A percentile compares a stretch with the other conserved stretches of the same genome.
These are phyloP conservation scores for Sandelia bainsii DNA, from an alignment of 2,797 vertebrate species.

Conservation along the genomic window DNA sequence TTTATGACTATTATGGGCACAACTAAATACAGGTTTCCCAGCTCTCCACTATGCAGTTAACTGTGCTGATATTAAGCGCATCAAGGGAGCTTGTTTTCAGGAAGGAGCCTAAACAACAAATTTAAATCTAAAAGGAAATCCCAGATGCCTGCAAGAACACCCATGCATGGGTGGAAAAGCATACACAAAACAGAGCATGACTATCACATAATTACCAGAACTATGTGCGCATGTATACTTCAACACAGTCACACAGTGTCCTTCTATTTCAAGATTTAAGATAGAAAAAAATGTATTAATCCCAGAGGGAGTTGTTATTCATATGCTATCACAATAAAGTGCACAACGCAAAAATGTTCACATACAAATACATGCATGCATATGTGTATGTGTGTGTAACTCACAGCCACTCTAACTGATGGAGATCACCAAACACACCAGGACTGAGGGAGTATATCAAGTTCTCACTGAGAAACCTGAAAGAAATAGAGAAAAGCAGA, in stretches of 20 bases:
- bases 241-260: neutral
- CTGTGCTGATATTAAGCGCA: slow-evolving; percentile 1
- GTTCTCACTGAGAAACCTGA: slow-evolving; percentile 88
- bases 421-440: slow-evolving; percentile 85
- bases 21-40: neutral
- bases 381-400: slow-evolving; percentile 60
- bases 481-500: slow-evolving; percentile 12
- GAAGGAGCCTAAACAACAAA: neutral
- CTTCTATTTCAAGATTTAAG: neutral
- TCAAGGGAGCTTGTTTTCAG: slow-evolving; percentile 15
- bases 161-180: neutral
- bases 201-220: neutral
- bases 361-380: slow-evolving; percentile 3
- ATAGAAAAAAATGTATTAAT: no score
- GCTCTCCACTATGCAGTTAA: neutral
- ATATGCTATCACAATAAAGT: neutral
- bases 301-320: neutral
- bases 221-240: neutral
- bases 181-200: neutral
- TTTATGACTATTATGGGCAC: neutral
- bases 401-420: slow-evolving; percentile 86
- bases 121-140: slow-evolving; percentile 8
- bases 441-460: slow-evolving; percentile 80
- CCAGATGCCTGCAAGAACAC: neutral
- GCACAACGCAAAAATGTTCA: neutral